Base-by-base conservation (phyloP, 2,797 vertebrate species). In the Crenichthys baileyi region DNA sequence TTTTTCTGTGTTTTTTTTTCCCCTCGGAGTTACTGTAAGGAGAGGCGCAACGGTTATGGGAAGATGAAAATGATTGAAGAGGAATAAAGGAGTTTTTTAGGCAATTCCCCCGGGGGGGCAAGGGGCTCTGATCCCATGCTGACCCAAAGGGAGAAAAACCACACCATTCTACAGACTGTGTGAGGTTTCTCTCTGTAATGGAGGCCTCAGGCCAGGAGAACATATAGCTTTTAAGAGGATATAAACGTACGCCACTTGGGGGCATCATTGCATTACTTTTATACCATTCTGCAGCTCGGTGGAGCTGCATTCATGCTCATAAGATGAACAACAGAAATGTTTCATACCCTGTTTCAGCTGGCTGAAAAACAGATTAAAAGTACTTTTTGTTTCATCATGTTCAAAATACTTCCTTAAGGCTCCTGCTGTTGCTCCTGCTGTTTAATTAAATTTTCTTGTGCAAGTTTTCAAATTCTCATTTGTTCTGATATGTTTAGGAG, bases 11-110 rank as follows among this genome's bases (percentile, higher is more conserved):
- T 13, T 55, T 13, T 83, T 83, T 3, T 63, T 70, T 2, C 26
- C 76, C 75, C 55, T 46, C 77, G 97, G 97, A 97, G 88, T 90
- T 94, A 91, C 79, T 98, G 97, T 84, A 98, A 88, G 96, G 96
- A 78, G 93, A 97, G 86, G 88, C 97, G n/a, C n/a, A n/a, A n/a
- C n/a, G n/a, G n/a, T n/a, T 98, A 96, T 91, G 97, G 95, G 84
- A 93, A 90, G 87, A 83, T 48, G 58, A 46, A 20, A 88, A 82
- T 0, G 67, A 88, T 53, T 90, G 79, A 93, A 82, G 78, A 73
- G 53, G 31, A 82, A 58, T 18, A 4, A n/a, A 71, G 72, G 12
- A 13, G 41, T 51, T 51, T 67, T 55, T 73, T n/a, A 39, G 18
- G 15, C n/a, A n/a, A n/a, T n/a, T n/a, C n/a, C n/a, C n/a, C n/a